Conservation (phyloP, 2,797 vertebrate genomes). For the Aeoliscus strigatus region DNA sequence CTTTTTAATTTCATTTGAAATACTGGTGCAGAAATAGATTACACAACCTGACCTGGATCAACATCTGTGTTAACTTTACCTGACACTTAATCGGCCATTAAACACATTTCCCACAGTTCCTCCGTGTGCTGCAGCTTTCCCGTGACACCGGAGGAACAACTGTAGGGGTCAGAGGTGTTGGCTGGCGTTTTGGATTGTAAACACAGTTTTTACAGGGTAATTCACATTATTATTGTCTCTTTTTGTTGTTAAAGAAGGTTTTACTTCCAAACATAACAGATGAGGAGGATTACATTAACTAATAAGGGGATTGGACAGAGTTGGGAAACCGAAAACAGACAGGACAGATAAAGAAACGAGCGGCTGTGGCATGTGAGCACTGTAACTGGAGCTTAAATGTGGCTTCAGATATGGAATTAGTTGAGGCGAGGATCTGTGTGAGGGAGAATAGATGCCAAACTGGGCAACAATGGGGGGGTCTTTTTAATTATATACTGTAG, state of each 20-base stretch:
- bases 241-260: constrained; percentile 7
- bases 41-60: constrained; percentile 3
- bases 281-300: background rate
- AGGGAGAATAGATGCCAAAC: background rate
- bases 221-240: constrained; percentile 9
- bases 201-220: constrained; percentile 33
- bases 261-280: background rate
- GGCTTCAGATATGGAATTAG: background rate
- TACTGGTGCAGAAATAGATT: constrained; percentile 1
- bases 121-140: constrained; percentile 8
- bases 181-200: constrained; percentile 40
- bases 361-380: background rate
- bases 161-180: constrained; percentile 26
- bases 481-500: too few relatives aligned
- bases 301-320: background rate
- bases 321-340: background rate
- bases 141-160: constrained; percentile 15
- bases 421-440: background rate
- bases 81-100: constrained; percentile 10
- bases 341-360: too few relatives aligned
- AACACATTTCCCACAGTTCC: constrained; percentile 30
- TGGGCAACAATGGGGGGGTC: too few relatives aligned
- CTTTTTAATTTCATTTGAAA: background rate
- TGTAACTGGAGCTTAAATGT: constrained; percentile 1
- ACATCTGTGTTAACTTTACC: background rate